Evolutionary conservation across 1,140 invertebrate genomes (phyloP).

Genomic region (Cryptotermes secundus): DNA sequence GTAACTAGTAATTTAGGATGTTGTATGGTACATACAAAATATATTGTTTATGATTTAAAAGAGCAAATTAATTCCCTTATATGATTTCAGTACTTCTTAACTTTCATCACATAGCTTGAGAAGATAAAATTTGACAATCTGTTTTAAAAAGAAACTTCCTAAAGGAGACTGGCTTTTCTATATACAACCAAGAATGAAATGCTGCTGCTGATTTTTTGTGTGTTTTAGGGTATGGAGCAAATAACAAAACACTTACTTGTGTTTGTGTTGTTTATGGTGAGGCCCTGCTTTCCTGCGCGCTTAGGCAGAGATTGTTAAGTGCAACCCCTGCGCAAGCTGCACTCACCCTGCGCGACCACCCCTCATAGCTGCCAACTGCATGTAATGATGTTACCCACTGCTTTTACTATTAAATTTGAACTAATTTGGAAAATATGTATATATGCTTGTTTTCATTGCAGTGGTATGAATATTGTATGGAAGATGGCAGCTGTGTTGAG

Average conservation of each 20-base stretch:
- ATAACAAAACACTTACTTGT: conserved; percentile 24
- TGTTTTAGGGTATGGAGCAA: conserved; percentile 35
- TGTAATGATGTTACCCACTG: background rate
- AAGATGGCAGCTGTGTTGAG: background rate
- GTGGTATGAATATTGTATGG: background rate
- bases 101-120: background rate
- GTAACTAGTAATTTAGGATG: background rate
- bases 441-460: background rate
- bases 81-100: background rate
- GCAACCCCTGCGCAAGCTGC: background rate
- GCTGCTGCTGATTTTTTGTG: conserved; percentile 30
- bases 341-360: conserved; percentile 1
- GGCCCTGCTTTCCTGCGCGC: conserved; percentile 23
- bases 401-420: background rate
- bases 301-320: conserved; percentile 6
- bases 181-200: conserved; percentile 26
- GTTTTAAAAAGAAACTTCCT: background rate
- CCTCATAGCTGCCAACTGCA: conserved; percentile 1
- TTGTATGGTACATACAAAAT: background rate
- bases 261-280: conserved; percentile 28
- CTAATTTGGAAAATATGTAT: background rate
- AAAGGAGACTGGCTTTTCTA: conserved; percentile 32
- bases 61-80: background rate
- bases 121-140: background rate
- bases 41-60: background rate